phyloP scores from a whole-genome alignment of 2,888 invertebrate species.

The Panopea generosa region DNA sequence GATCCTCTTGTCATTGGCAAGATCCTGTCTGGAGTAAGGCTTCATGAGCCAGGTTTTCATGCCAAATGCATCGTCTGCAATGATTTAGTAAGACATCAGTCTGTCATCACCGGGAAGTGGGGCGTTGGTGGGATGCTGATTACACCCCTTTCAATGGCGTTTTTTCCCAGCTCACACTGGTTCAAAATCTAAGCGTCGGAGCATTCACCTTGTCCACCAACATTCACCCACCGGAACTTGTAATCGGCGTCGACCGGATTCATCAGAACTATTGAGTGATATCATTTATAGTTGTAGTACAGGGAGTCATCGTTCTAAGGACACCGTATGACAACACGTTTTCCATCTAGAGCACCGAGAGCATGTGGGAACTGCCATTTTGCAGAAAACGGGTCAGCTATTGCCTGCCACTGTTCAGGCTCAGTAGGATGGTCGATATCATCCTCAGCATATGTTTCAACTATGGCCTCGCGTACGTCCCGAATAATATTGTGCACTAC shows the following conservation, averaged over 20 bases:
- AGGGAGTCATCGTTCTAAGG: constrained; percentile 40
- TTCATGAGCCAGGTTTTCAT: constrained; percentile 62
- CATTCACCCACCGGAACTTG: constrained; percentile 46
- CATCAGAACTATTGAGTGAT: constrained; percentile 42
- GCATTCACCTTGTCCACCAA: constrained; percentile 31
- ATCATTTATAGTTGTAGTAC: constrained; percentile 37
- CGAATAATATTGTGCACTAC: neutral
- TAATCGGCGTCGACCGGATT: constrained; percentile 58
- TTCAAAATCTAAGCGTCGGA: constrained; percentile 55
- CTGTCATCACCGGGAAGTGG: constrained; percentile 39
- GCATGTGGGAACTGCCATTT: no score
- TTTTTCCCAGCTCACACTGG: no score
- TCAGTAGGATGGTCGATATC: no score
- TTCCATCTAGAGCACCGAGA: constrained; percentile 46
- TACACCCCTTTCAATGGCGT: constrained; percentile 28
- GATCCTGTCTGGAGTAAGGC: constrained; percentile 36
- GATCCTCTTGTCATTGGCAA: constrained; percentile 26
- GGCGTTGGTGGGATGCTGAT: constrained; percentile 32
- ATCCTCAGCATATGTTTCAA: no score
- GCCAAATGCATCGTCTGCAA: no score
- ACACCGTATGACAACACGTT: constrained; percentile 43
- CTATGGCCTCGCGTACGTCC: constrained; percentile 15
- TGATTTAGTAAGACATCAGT: no score
- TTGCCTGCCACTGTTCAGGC: no score
- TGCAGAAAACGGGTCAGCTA: no score